These are phyloP conservation scores for Chondrosia reniformis DNA, from an alignment of 37 sponge, comb jelly and placozoan species.

Conservation along the genomic window DNA sequence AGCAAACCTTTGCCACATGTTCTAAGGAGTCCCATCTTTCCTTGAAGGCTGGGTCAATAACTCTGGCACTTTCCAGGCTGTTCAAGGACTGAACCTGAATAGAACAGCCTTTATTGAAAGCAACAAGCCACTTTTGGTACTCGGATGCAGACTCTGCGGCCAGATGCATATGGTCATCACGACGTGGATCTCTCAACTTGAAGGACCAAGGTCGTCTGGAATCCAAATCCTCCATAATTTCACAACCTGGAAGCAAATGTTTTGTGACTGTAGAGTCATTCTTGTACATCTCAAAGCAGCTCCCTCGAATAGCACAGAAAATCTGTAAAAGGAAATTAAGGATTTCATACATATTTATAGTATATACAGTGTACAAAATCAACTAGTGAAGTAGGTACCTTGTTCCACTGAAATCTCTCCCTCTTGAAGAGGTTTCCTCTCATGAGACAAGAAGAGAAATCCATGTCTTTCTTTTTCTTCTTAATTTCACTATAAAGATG, in stretches of 20 bases:
- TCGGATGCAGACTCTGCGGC: constrained; percentile 54
- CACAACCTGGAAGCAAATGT: constrained; percentile 53
- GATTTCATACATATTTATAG: not conserved
- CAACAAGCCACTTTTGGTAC: constrained; percentile 22
- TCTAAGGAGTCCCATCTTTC: constrained; percentile 43
- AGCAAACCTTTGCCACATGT: not conserved
- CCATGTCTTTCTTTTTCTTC: constrained; percentile 6
- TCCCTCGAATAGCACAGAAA: constrained; percentile 53
- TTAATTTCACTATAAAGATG: not conserved
- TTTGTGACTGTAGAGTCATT: constrained; percentile 15
- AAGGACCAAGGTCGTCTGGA: constrained; percentile 49
- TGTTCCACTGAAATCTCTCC: constrained; percentile 40
- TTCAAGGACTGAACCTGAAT: constrained; percentile 46
- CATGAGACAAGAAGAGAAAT: constrained; percentile 38
- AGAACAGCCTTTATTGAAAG: constrained; percentile 21
- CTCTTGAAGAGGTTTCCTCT: constrained; percentile 41
- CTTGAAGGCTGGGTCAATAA: constrained; percentile 48
- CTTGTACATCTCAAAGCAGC: constrained; percentile 65
- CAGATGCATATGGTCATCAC: constrained; percentile 55
- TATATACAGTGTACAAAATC: not conserved
- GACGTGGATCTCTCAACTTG: constrained; percentile 51
- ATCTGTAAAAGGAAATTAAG: constrained; percentile 6
- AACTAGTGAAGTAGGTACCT: not conserved
- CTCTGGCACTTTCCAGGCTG: constrained; percentile 47
- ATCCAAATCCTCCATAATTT: constrained; percentile 23